A percentile compares a stretch with the other conserved stretches of the same genome.
Evolutionary conservation across 2,113 vertebrate species (phyloP).

Genomic region (Carassius gibelio): DNA sequence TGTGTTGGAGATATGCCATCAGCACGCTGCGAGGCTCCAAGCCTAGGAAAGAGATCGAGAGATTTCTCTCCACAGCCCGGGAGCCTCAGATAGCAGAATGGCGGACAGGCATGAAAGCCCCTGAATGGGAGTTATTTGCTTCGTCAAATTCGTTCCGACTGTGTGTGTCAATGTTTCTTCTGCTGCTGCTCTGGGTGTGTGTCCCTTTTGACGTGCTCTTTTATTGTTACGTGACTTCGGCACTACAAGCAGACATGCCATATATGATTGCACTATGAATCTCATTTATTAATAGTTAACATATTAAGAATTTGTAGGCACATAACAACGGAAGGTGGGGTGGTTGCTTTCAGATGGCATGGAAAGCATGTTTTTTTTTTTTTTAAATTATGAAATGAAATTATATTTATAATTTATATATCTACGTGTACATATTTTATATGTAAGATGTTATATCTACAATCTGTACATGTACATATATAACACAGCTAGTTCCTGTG

Average conservation of each 20-base stretch:
- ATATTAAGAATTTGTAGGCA: background rate
- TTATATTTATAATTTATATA: constrained; percentile 11
- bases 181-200: constrained; percentile 8
- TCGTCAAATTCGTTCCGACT: constrained; percentile 39
- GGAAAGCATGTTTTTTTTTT: background rate
- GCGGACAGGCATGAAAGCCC: constrained; percentile 42
- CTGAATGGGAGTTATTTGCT: constrained; percentile 41
- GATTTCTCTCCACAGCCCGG: constrained; percentile 3
- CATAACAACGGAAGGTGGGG: background rate
- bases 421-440: background rate
- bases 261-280: background rate
- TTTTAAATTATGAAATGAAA: background rate
- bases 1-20: constrained; percentile 64
- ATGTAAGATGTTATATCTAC: too few relatives aligned
- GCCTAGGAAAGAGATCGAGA: constrained; percentile 1
- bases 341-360: background rate
- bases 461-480: too few relatives aligned
- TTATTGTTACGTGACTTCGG: constrained; percentile 3
- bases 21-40: constrained; percentile 1
- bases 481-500: too few relatives aligned
- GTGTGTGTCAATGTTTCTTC: constrained; percentile 44
- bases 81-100: constrained; percentile 35
- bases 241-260: constrained; percentile 8
- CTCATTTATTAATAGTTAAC: background rate
- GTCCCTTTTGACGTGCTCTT: constrained; percentile 20